Conservation (phyloP, 2,113 vertebrate genomes). For the Nanorana parkeri region DNA sequence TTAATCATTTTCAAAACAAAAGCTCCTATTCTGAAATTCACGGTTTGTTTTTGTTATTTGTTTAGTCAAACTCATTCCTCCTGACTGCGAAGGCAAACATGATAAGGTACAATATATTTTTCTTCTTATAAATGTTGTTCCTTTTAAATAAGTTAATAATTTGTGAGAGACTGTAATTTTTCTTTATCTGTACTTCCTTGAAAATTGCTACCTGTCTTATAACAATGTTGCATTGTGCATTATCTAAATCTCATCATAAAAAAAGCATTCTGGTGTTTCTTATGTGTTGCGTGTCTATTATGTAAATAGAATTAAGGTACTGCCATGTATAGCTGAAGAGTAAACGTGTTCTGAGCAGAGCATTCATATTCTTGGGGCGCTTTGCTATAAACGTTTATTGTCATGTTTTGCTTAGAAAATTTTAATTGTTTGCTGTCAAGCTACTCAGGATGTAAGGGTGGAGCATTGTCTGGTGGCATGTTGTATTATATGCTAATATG, state of each 20-base stretch:
- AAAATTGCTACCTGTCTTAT: constrained; percentile 16
- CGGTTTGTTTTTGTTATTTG: constrained; percentile 43
- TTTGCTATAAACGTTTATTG: not conserved
- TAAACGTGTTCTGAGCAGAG: not conserved
- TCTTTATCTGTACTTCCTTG: not conserved
- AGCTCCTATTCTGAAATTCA: no score
- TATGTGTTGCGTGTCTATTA: not conserved
- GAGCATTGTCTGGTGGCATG: no score
- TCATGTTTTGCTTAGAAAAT: no score
- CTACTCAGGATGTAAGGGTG: no score
- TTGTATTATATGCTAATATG: no score
- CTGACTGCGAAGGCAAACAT: constrained; percentile 75
- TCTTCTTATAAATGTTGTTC: not conserved
- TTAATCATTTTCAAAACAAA: no score
- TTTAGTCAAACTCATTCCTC: constrained; percentile 76
- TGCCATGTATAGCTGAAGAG: not conserved
- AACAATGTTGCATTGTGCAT: not conserved
- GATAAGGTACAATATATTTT: constrained; percentile 74
- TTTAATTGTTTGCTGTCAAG: no score
- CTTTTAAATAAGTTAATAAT: not conserved
- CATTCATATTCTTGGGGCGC: not conserved
- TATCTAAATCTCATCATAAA: not conserved
- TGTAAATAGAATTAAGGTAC: constrained; percentile 9
- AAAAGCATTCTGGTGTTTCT: not conserved
- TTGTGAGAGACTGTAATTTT: not conserved